These are phyloP conservation scores for Hirtodrosophila confusa DNA, from an alignment of 2,888 invertebrate species.

Conservation along the genomic window DNA sequence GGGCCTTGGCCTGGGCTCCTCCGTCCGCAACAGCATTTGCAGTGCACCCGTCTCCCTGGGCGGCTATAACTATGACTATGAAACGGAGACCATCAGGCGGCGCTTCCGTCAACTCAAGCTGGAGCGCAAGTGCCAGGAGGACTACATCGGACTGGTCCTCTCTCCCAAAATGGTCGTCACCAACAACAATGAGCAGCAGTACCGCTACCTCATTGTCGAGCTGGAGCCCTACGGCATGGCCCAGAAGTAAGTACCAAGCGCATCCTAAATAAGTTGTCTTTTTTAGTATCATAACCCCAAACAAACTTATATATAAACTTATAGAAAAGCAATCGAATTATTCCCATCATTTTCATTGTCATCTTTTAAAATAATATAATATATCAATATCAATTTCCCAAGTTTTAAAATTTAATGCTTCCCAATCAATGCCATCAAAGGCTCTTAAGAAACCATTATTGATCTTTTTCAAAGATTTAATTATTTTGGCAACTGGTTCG, in stretches of 20 bases:
- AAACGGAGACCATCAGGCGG: constrained; percentile 86
- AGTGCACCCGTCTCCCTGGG: constrained; percentile 83
- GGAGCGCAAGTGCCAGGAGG: constrained; percentile 87
- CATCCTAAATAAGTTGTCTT: too few relatives aligned
- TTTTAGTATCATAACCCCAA: too few relatives aligned
- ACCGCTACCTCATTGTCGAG: constrained; percentile 87
- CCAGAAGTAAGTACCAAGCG: constrained; percentile 83
- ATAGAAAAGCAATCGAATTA: too few relatives aligned
- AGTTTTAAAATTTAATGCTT: too few relatives aligned
- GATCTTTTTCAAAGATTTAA: too few relatives aligned
- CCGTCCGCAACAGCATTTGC: constrained; percentile 72
- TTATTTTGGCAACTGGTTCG: too few relatives aligned
- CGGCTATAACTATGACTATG: constrained; percentile 84
- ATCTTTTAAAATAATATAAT: too few relatives aligned
- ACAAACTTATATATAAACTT: too few relatives aligned
- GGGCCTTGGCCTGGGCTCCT: constrained; percentile 67
- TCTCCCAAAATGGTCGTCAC: constrained; percentile 87
- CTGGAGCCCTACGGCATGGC: constrained; percentile 88
- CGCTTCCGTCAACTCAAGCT: constrained; percentile 88
- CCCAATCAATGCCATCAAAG: too few relatives aligned
- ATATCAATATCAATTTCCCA: too few relatives aligned
- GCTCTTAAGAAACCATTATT: too few relatives aligned
- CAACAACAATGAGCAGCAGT: constrained; percentile 85
- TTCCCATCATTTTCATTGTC: too few relatives aligned
- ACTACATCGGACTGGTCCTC: constrained; percentile 89